A percentile compares a stretch with the other conserved stretches of the same genome.
Evolutionary conservation across 1,140 invertebrate species (phyloP).

Genomic region (Agrilus planipennis): DNA sequence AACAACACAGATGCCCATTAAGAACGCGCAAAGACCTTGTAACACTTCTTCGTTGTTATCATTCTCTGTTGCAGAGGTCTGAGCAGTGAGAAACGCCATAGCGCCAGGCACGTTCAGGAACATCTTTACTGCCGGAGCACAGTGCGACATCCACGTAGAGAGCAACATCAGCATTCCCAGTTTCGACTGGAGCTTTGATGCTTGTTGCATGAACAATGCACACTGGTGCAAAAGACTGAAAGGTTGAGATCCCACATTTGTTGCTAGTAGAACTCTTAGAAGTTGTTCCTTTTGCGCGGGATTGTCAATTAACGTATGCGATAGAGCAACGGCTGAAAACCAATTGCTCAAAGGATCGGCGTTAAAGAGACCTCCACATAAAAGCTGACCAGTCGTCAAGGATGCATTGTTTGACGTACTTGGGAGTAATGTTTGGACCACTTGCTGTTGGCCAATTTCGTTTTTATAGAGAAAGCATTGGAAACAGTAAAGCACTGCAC

Average conservation of each 20-base stretch:
- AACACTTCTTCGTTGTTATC: conserved; percentile 82
- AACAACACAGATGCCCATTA: conserved; percentile 84
- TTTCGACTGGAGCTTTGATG: conserved; percentile 77
- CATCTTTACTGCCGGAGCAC: conserved; percentile 67
- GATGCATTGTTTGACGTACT: conserved; percentile 36
- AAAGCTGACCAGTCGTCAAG: conserved; percentile 64
- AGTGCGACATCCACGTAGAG: conserved; percentile 79
- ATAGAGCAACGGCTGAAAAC: conserved; percentile 87
- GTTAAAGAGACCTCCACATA: conserved; percentile 89
- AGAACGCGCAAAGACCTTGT: conserved; percentile 81
- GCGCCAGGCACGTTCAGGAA: conserved; percentile 76
- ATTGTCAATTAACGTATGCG: conserved; percentile 85
- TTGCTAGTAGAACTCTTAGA: conserved; percentile 83
- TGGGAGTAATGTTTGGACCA: conserved; percentile 86
- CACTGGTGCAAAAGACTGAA: conserved; percentile 84
- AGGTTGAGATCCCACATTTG: conserved; percentile 69
- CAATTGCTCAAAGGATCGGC: conserved; percentile 90
- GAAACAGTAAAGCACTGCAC: conserved; percentile 94
- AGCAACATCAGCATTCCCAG: conserved; percentile 86
- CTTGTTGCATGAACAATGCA: conserved; percentile 69
- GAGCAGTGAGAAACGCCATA: conserved; percentile 71
- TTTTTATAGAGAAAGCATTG: conserved; percentile 94
- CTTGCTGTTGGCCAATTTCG: conserved; percentile 71
- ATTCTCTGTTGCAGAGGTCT: conserved; percentile 64
- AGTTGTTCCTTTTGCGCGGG: conserved; percentile 82